phyloP scores from a whole-genome alignment of 1,140 invertebrate species.

The Babylonia areolata region DNA sequence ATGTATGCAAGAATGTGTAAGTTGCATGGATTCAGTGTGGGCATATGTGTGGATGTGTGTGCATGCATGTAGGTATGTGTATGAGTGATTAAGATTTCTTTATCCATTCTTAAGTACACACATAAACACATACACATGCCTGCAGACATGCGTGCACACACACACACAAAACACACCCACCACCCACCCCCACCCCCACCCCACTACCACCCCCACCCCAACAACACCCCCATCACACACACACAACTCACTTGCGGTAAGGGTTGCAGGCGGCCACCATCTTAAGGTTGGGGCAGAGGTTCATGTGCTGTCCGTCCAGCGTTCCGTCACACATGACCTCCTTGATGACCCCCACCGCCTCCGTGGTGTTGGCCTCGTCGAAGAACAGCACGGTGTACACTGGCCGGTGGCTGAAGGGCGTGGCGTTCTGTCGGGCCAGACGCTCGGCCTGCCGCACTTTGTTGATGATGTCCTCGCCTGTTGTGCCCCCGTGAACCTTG shows the following conservation, averaged over 20 bases:
- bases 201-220: too few relatives aligned
- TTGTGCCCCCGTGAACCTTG: slow-evolving; percentile 74
- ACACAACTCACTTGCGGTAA: slow-evolving; percentile 69
- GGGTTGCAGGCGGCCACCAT: slow-evolving; percentile 74
- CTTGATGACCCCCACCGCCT: slow-evolving; percentile 71
- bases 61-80: too few relatives aligned
- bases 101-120: too few relatives aligned
- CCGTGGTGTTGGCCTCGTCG: slow-evolving; percentile 75
- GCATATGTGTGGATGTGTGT: too few relatives aligned
- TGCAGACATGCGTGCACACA: too few relatives aligned
- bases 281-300: slow-evolving; percentile 58
- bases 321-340: slow-evolving; percentile 72
- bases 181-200: too few relatives aligned
- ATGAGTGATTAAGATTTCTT: too few relatives aligned
- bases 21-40: too few relatives aligned
- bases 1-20: too few relatives aligned
- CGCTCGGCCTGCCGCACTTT: slow-evolving; percentile 63
- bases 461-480: slow-evolving; percentile 57
- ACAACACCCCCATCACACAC: too few relatives aligned
- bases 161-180: too few relatives aligned
- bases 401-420: slow-evolving; percentile 38
- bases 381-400: slow-evolving; percentile 73
- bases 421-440: slow-evolving; percentile 57
- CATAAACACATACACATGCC: too few relatives aligned
- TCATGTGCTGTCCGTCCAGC: slow-evolving; percentile 60